These are phyloP conservation scores for Clupea harengus DNA, from an alignment of 2,113 vertebrate genomes.

Conservation along the genomic window DNA sequence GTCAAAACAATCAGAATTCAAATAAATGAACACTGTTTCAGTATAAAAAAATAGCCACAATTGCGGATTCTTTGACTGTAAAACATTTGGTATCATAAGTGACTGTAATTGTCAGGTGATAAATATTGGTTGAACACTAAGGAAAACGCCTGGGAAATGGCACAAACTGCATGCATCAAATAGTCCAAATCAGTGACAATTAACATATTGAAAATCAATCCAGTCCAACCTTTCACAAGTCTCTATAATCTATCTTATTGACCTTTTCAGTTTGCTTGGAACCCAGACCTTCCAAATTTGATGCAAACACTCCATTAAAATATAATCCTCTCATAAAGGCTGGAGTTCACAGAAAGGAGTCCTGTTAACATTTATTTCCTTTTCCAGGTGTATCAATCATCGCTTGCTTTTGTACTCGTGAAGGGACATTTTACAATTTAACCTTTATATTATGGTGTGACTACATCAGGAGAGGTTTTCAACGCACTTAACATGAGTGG, in stretches of 20 bases:
- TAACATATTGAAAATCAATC: slow-evolving; percentile 44
- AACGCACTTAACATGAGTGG: slow-evolving; percentile 90
- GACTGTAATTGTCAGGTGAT: neutral
- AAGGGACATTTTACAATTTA: slow-evolving; percentile 94
- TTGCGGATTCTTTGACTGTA: neutral
- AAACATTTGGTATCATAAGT: neutral
- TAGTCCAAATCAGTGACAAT: slow-evolving; percentile 31
- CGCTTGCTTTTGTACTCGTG: slow-evolving; percentile 64
- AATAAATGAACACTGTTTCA: slow-evolving; percentile 16
- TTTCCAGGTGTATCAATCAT: slow-evolving; percentile 92
- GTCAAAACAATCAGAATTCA: slow-evolving; percentile 7
- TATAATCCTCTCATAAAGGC: slow-evolving; percentile 54
- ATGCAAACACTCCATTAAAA: slow-evolving; percentile 63
- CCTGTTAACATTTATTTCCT: slow-evolving; percentile 78
- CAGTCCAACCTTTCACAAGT: slow-evolving; percentile 42
- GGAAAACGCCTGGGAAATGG: neutral
- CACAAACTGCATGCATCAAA: neutral
- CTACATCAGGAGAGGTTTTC: slow-evolving; percentile 78
- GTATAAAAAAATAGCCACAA: neutral
- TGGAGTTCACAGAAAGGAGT: slow-evolving; percentile 52
- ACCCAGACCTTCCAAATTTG: slow-evolving; percentile 68
- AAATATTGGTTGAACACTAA: neutral
- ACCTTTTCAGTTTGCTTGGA: slow-evolving; percentile 71
- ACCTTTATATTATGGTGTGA: slow-evolving; percentile 80
- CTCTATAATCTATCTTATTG: slow-evolving; percentile 59